Evolutionary conservation across 2,888 invertebrate genomes (phyloP).

Genomic region (Cartodere bifasciata): DNA sequence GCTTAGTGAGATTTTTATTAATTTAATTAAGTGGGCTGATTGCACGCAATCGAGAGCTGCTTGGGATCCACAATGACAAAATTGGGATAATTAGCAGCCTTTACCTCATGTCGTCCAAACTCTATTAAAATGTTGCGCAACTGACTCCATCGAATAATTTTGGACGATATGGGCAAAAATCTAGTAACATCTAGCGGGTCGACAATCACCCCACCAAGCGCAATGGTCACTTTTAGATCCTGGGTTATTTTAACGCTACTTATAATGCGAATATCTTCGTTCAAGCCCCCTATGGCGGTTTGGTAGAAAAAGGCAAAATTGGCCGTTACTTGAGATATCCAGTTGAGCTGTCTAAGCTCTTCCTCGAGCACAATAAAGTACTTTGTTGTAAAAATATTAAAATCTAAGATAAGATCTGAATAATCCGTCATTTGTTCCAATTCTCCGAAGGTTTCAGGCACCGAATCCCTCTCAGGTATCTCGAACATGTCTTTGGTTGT

Average conservation of each 20-base stretch:
- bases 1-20: too few relatives aligned
- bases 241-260: constrained; percentile 12
- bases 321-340: neutral
- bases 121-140: constrained; percentile 7
- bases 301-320: constrained; percentile 7
- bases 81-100: neutral
- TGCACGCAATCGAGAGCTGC: too few relatives aligned
- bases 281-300: neutral
- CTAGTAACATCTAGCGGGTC: constrained; percentile 18
- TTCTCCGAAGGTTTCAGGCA: constrained; percentile 11
- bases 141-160: constrained; percentile 13
- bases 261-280: constrained; percentile 8
- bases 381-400: constrained; percentile 4
- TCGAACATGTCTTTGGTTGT: constrained; percentile 10
- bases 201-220: constrained; percentile 14
- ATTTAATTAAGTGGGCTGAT: too few relatives aligned
- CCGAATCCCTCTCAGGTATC: constrained; percentile 3
- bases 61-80: neutral
- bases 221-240: constrained; percentile 11
- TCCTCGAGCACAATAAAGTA: constrained; percentile 4
- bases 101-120: constrained; percentile 4
- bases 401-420: constrained; percentile 10
- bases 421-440: constrained; percentile 7
- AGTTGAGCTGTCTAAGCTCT: constrained; percentile 2
- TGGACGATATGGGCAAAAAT: constrained; percentile 14